These are phyloP conservation scores for Dusona sp. DNA, from an alignment of 2,888 invertebrate species.

Conservation along the genomic window DNA sequence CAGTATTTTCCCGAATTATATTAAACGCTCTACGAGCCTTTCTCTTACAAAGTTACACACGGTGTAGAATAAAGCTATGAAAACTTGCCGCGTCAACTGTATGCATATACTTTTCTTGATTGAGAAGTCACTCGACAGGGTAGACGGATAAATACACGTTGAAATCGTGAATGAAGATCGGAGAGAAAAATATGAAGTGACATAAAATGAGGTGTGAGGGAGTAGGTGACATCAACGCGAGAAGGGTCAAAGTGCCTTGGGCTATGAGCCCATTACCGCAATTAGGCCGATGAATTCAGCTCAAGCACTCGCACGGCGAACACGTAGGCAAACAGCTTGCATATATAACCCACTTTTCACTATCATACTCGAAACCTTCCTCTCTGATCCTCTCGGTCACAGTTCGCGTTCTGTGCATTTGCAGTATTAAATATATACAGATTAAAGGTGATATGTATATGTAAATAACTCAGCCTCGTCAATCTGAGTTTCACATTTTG, in stretches of 20 bases:
- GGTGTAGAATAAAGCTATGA: slow-evolving; percentile 17
- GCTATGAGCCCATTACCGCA: slow-evolving; percentile 80
- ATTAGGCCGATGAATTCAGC: slow-evolving; percentile 79
- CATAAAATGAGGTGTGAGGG: slow-evolving; percentile 29
- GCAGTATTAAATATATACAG: neutral
- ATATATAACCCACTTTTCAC: slow-evolving; percentile 80
- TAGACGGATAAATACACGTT: slow-evolving; percentile 40
- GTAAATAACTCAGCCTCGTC: neutral
- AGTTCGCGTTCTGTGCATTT: slow-evolving; percentile 32
- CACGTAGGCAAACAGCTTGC: slow-evolving; percentile 78
- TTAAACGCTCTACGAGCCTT: neutral
- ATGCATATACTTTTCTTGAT: slow-evolving; percentile 71
- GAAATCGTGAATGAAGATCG: slow-evolving; percentile 12
- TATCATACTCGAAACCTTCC: slow-evolving; percentile 51
- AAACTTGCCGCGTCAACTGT: slow-evolving; percentile 49
- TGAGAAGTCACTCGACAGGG: slow-evolving; percentile 54
- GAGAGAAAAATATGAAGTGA: slow-evolving; percentile 34
- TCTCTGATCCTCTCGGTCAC: slow-evolving; percentile 51
- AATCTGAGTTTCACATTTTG: neutral
- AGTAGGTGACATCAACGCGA: slow-evolving; percentile 1
- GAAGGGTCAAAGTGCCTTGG: slow-evolving; percentile 73
- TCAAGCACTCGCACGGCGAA: slow-evolving; percentile 72
- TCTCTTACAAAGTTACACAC: neutral
- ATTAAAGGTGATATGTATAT: slow-evolving; percentile 7
- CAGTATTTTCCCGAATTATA: neutral